phyloP scores from a whole-genome alignment of 2,113 vertebrate species.

The Syngnathus scovelli region DNA sequence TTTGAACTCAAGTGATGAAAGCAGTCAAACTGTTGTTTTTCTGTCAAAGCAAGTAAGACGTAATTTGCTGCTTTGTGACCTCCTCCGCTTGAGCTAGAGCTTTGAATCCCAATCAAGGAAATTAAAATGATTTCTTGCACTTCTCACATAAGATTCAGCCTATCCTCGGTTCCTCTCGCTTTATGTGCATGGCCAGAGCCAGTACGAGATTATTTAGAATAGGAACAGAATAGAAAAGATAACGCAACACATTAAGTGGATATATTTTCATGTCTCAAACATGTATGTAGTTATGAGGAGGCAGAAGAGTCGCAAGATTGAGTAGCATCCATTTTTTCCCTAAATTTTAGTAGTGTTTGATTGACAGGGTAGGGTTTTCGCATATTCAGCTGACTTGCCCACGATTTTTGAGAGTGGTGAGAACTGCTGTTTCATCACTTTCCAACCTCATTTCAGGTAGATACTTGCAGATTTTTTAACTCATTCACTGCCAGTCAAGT shows the following conservation, averaged over 20 bases:
- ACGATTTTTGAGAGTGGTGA: no score
- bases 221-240: background rate
- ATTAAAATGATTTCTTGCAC: background rate
- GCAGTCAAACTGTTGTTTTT: background rate
- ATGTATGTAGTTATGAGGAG: no score
- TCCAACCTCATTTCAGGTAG: no score
- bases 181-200: background rate
- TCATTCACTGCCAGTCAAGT: no score
- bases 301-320: no score
- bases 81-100: background rate
- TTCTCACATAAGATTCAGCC: background rate
- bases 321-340: no score
- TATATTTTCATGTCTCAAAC: no score
- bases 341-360: no score
- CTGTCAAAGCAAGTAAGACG: conserved; percentile 1
- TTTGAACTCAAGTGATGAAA: background rate
- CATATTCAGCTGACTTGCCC: no score
- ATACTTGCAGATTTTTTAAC: no score
- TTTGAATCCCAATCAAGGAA: conserved; percentile 2
- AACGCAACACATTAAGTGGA: background rate
- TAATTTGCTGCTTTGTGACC: conserved; percentile 1
- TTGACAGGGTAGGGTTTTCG: no score
- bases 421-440: no score
- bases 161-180: background rate
- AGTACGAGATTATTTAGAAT: background rate